Conservation (phyloP, 2,888 invertebrate genomes). For the Ochropleura leucogaster region DNA sequence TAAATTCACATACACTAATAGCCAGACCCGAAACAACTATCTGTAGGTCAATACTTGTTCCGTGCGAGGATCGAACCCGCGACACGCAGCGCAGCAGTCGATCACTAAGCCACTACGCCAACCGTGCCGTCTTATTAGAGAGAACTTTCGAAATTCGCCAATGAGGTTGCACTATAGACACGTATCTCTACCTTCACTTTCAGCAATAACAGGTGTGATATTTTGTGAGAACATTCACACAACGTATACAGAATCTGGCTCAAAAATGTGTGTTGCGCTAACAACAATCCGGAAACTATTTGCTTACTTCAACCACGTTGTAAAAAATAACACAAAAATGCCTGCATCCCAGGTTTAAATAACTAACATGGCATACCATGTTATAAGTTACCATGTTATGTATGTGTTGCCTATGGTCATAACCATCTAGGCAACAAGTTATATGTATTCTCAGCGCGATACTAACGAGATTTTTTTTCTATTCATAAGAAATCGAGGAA, state of each 20-base stretch:
- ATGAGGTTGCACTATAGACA: not conserved
- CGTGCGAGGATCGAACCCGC: too few species aligned
- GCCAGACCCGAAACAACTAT: too few species aligned
- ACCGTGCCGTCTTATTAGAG: too few species aligned
- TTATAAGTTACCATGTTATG: too few species aligned
- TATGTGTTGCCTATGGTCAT: too few species aligned
- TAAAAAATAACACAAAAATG: conserved; percentile 1
- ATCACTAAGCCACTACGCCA: too few species aligned
- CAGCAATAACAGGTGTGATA: not conserved
- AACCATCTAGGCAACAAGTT: not conserved
- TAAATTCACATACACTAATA: too few species aligned
- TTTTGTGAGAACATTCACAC: not conserved
- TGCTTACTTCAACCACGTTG: not conserved
- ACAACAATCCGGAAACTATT: conserved; percentile 2
- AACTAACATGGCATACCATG: not conserved
- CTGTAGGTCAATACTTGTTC: too few species aligned
- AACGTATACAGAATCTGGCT: not conserved
- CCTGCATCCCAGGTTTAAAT: not conserved
- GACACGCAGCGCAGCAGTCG: too few species aligned
- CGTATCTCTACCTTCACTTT: not conserved
- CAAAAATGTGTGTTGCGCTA: not conserved
- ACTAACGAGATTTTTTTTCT: conserved; percentile 28
- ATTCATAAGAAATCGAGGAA: conserved; percentile 31
- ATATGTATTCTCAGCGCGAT: conserved; percentile 40
- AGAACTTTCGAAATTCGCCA: not conserved